Evolutionary conservation across 2,113 vertebrate genomes (phyloP).

Genomic region (Toxostoma redivivum): DNA sequence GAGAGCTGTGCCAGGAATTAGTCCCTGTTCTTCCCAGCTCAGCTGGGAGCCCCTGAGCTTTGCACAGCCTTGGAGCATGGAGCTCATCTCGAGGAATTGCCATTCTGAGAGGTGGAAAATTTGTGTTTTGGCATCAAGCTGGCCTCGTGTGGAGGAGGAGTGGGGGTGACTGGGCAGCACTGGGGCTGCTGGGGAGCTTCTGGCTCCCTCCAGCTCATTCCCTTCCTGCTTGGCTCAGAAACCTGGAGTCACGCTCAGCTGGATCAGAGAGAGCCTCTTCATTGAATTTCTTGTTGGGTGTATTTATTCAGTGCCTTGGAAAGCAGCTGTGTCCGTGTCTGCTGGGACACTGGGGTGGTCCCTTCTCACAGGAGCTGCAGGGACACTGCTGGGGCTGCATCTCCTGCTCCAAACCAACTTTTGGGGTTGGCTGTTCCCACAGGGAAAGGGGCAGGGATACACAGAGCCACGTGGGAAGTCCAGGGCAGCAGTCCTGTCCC

Average conservation of each 20-base stretch:
- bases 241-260: not conserved
- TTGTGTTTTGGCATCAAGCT: not conserved
- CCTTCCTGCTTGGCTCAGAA: not conserved
- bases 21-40: not conserved
- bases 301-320: not conserved
- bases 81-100: not conserved
- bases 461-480: fast-evolving
- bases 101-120: not conserved
- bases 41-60: not conserved
- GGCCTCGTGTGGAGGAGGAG: not conserved
- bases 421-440: not conserved
- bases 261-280: not conserved
- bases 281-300: not conserved
- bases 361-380: fast-evolving
- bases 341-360: not conserved
- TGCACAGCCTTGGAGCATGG: not conserved
- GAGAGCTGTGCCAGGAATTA: not conserved
- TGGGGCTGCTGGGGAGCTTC: not conserved
- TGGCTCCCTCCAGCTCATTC: not conserved
- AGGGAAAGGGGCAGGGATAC: not conserved
- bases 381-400: not conserved
- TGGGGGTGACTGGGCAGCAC: not conserved
- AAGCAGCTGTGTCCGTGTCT: not conserved
- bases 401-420: not conserved
- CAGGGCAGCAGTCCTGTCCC: not conserved